A percentile compares a stretch with the other conserved stretches of the same genome.
Evolutionary conservation across 1,140 invertebrate species (phyloP).

Genomic region (Aphelinus certus): DNA sequence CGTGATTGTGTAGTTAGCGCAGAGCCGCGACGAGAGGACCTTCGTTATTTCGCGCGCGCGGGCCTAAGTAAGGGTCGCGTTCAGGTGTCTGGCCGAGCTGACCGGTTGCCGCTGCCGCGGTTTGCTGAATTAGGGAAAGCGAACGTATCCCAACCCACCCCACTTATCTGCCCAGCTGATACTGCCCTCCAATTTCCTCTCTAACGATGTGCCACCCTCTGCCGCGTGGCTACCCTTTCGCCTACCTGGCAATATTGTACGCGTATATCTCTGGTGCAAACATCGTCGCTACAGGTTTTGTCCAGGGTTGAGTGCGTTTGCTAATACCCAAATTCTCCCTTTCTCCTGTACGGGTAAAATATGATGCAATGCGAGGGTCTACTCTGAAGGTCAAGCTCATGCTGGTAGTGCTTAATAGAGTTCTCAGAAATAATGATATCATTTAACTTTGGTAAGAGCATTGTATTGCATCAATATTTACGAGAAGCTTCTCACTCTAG

Average conservation of each 20-base stretch:
- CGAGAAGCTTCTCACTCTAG: too few species aligned
- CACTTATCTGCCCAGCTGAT: not conserved
- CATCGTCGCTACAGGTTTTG: too few species aligned
- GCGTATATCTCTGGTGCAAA: too few species aligned
- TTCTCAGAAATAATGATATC: too few species aligned
- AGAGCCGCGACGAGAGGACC: not conserved
- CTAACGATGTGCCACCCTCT: not conserved
- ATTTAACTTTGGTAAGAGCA: too few species aligned
- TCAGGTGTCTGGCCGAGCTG: slow-evolving; percentile 5
- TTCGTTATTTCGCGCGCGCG: slow-evolving; percentile 42
- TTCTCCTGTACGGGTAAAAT: too few species aligned
- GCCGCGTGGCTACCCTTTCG: not conserved
- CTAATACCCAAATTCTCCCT: too few species aligned
- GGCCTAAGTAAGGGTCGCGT: slow-evolving; percentile 17
- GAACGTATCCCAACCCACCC: slow-evolving; percentile 29
- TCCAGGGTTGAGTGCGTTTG: too few species aligned
- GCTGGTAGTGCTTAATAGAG: too few species aligned
- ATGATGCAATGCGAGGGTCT: too few species aligned
- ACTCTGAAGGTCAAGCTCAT: too few species aligned
- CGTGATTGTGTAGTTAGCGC: slow-evolving; percentile 15
- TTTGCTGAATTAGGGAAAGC: slow-evolving; percentile 53
- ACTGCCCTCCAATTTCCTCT: slow-evolving; percentile 50
- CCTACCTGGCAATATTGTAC: slow-evolving; percentile 13
- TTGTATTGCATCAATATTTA: too few species aligned
- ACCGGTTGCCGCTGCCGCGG: slow-evolving; percentile 28